Percentiles rank a stretch among this genome's conserved stretches.
These are phyloP conservation scores for Salticus scenicus DNA, from an alignment of 2,888 invertebrate genomes.

Conservation along the genomic window DNA sequence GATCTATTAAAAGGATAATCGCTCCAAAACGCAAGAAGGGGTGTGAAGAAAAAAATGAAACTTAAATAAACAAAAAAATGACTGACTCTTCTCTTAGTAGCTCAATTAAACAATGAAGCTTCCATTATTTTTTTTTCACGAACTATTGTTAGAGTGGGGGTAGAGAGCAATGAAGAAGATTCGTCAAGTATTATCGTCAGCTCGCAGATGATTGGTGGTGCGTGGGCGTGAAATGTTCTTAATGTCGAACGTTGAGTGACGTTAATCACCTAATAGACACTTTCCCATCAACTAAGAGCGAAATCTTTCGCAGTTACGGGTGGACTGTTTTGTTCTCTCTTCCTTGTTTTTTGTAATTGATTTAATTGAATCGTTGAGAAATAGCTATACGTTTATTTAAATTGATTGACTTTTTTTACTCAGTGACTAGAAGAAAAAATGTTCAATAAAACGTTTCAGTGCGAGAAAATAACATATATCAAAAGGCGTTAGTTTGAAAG, in stretches of 20 bases:
- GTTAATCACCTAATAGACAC: slow-evolving; percentile 62
- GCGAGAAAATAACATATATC: no score
- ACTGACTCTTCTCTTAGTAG: slow-evolving; percentile 29
- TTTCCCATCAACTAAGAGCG: slow-evolving; percentile 46
- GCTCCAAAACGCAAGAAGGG: slow-evolving; percentile 36
- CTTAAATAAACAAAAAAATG: slow-evolving; percentile 23
- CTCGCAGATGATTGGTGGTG: slow-evolving; percentile 58
- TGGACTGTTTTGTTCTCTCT: slow-evolving; percentile 2
- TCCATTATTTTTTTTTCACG: slow-evolving; percentile 29
- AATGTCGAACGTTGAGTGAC: slow-evolving; percentile 52
- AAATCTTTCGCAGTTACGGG: slow-evolving; percentile 11
- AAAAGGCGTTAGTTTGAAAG: no score
- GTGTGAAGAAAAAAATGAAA: neutral
- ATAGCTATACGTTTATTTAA: neutral
- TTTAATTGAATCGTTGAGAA: neutral
- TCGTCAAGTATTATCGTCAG: slow-evolving; percentile 29
- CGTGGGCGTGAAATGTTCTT: slow-evolving; percentile 64
- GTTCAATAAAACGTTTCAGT: no score
- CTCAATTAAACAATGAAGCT: slow-evolving; percentile 62
- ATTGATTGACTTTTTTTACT: neutral
- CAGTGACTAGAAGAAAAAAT: no score
- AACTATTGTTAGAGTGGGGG: slow-evolving; percentile 25
- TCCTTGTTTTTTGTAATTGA: neutral
- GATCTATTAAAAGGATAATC: slow-evolving; percentile 49
- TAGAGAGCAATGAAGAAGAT: neutral